Evolutionary conservation across 2,888 invertebrate species (phyloP).

Genomic region (Acronicta psi): DNA sequence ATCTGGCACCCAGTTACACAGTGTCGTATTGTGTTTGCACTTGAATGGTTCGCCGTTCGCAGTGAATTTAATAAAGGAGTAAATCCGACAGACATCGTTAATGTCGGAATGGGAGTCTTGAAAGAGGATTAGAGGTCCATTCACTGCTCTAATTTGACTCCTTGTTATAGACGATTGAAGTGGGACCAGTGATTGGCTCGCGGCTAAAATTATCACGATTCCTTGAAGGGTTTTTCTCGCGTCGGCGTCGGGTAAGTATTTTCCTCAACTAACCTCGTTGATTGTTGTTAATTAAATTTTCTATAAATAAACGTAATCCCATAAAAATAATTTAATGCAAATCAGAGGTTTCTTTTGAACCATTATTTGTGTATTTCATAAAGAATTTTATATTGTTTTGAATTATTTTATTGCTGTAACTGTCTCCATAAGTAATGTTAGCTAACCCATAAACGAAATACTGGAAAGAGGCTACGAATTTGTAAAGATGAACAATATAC

Average conservation of each 20-base stretch:
- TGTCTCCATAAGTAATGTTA: background rate
- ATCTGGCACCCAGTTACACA: slow-evolving; percentile 45
- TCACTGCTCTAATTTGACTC: slow-evolving; percentile 67
- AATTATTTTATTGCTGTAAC: too few relatives aligned
- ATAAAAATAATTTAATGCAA: too few relatives aligned
- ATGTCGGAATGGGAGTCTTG: slow-evolving; percentile 63
- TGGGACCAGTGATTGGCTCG: slow-evolving; percentile 44
- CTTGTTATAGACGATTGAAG: slow-evolving; percentile 61
- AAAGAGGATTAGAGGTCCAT: slow-evolving; percentile 67
- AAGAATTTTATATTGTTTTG: too few relatives aligned
- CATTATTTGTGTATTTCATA: too few relatives aligned
- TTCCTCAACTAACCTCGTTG: background rate
- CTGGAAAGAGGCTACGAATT: background rate
- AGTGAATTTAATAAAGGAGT: slow-evolving; percentile 66
- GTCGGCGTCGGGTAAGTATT: slow-evolving; percentile 1
- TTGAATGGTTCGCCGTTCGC: slow-evolving; percentile 44
- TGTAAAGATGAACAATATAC: slow-evolving; percentile 8
- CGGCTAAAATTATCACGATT: slow-evolving; percentile 27
- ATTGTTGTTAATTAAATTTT: background rate
- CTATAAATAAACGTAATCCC: too few relatives aligned
- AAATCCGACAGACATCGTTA: slow-evolving; percentile 63
- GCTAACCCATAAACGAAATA: background rate
- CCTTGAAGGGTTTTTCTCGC: slow-evolving; percentile 7
- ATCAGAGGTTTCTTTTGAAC: too few relatives aligned
- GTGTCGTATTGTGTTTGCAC: slow-evolving; percentile 52